Conservation (phyloP, 2,797 vertebrate species). For the Poecile montanus region DNA sequence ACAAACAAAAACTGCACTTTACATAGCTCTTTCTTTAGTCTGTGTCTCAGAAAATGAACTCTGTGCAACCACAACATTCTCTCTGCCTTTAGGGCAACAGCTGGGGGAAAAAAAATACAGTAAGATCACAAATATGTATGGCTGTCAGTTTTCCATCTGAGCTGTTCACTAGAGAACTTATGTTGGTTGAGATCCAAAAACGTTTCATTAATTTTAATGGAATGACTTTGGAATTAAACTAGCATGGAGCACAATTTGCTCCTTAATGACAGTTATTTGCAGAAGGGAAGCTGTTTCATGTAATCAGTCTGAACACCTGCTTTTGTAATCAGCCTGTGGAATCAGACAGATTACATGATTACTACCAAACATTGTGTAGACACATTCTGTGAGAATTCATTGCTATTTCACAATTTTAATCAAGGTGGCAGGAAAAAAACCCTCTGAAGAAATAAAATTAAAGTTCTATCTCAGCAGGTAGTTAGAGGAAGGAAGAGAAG, state of each 20-base stretch:
- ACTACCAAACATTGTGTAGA: constrained; percentile 13
- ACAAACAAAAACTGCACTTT: background rate
- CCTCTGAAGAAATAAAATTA: background rate
- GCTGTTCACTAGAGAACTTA: background rate
- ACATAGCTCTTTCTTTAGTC: background rate
- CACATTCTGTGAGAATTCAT: background rate
- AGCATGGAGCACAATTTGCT: background rate
- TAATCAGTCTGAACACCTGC: constrained; percentile 32
- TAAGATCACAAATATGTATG: background rate
- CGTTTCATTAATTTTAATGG: background rate
- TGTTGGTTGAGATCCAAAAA: background rate
- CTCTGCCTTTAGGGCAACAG: background rate
- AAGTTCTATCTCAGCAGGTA: background rate
- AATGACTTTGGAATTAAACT: constrained; percentile 22
- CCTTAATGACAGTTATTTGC: constrained; percentile 38
- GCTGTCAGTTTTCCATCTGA: background rate
- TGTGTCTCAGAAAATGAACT: background rate
- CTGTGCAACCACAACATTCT: background rate
- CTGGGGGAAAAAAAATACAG: background rate
- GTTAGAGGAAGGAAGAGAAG: background rate
- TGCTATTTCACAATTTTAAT: constrained; percentile 28
- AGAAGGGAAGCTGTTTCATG: constrained; percentile 14
- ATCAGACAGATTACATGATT: constrained; percentile 43
- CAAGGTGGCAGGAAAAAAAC: background rate
- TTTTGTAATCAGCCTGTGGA: constrained; percentile 41